These are phyloP conservation scores for Gavia stellata DNA, from an alignment of 2,113 vertebrate species.

Conservation along the genomic window DNA sequence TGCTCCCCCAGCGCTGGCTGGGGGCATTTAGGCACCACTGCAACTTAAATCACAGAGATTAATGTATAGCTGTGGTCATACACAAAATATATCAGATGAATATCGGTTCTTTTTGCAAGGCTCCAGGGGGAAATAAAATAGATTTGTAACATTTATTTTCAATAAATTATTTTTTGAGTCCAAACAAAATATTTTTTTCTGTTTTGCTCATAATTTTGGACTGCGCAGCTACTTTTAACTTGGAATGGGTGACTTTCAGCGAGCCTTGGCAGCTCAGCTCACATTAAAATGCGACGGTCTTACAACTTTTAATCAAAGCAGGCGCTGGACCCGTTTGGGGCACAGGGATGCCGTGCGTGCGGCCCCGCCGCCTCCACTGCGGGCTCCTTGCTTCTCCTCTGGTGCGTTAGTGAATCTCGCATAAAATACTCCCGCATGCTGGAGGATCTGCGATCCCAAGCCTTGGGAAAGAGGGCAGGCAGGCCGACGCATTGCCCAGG, in stretches of 20 bases:
- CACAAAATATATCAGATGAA: background rate
- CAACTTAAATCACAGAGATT: background rate
- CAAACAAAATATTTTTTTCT: conserved; percentile 26
- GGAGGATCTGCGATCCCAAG: background rate
- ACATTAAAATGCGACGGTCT: accelerated
- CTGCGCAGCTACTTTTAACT: background rate
- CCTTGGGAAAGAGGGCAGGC: background rate
- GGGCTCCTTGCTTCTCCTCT: accelerated
- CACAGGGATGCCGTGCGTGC: accelerated
- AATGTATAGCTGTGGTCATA: background rate
- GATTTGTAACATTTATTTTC: conserved; percentile 8
- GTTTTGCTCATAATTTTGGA: conserved; percentile 6
- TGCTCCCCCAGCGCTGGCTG: background rate
- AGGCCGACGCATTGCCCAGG: background rate
- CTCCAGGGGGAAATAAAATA: background rate
- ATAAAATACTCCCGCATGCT: background rate
- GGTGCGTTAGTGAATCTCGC: accelerated
- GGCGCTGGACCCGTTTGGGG: accelerated
- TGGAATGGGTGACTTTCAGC: background rate
- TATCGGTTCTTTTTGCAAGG: conserved; percentile 25
- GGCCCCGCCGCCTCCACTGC: accelerated
- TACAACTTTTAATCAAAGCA: background rate
- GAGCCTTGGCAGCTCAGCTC: background rate
- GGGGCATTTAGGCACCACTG: background rate
- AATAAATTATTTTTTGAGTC: conserved; percentile 12